phyloP scores from a whole-genome alignment of 2,113 vertebrate species.

The Elanus axillaris region DNA sequence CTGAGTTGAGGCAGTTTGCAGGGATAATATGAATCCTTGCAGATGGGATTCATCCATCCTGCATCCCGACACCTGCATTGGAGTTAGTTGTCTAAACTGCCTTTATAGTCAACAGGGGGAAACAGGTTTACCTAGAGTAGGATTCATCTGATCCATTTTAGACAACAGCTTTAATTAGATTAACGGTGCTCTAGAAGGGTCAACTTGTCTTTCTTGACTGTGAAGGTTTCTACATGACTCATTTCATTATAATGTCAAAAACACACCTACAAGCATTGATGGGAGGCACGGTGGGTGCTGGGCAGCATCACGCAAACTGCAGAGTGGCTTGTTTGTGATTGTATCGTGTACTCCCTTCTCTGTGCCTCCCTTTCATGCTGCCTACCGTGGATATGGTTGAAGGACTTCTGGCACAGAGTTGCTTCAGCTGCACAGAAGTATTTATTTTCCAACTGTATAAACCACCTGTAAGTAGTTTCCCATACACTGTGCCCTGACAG shows the following conservation, averaged over 20 bases:
- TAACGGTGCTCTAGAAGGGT: neutral
- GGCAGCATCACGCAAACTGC: neutral
- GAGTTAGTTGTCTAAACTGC: neutral
- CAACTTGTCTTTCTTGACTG: neutral
- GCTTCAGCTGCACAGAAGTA: neutral
- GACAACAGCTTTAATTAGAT: neutral
- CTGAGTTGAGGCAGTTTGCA: neutral
- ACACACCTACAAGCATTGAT: neutral
- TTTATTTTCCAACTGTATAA: neutral
- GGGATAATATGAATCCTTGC: neutral
- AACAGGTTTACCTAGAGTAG: neutral
- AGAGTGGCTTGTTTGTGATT: neutral
- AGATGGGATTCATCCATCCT: neutral
- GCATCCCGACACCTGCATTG: neutral
- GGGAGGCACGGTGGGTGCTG: neutral
- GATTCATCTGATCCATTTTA: neutral
- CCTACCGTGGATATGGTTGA: neutral
- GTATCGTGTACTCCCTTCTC: rapidly evolving
- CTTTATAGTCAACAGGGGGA: neutral
- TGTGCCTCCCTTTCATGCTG: neutral
- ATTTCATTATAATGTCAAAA: neutral
- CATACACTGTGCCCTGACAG: neutral
- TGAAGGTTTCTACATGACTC: neutral
- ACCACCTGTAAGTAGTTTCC: neutral
- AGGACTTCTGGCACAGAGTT: neutral